Evolutionary conservation across 2,797 vertebrate species (phyloP).

Genomic region (Liparis tanakae): DNA sequence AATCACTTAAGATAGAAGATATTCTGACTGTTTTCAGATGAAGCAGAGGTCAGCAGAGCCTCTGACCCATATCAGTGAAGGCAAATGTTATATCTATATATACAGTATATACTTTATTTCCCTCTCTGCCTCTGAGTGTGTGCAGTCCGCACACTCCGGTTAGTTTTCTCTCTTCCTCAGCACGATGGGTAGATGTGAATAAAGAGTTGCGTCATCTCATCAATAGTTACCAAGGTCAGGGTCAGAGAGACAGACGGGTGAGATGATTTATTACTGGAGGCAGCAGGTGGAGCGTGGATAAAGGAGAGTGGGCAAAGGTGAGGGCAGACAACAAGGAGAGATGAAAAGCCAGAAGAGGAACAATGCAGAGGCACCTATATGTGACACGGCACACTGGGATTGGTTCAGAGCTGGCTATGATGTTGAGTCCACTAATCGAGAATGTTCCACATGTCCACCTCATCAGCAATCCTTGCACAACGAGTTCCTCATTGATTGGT

Average conservation of each 20-base stretch:
- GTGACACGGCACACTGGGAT: neutral
- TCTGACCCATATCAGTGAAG: conserved; percentile 2
- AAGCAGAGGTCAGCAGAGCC: conserved; percentile 33
- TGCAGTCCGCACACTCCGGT: conserved; percentile 12
- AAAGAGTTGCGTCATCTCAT: conserved; percentile 66
- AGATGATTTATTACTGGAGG: conserved; percentile 62
- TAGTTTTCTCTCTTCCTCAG: conserved; percentile 53
- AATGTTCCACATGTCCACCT: conserved; percentile 28
- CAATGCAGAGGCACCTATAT: neutral
- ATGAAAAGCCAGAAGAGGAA: conserved; percentile 28
- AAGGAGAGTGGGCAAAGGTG: conserved; percentile 24
- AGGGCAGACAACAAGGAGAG: conserved; percentile 28
- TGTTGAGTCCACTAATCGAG: conserved; percentile 22
- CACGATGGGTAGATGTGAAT: conserved; percentile 59
- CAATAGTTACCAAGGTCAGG: conserved; percentile 73
- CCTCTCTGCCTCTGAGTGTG: neutral
- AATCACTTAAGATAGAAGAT: conserved; percentile 14
- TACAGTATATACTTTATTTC: conserved; percentile 4
- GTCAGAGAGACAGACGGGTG: conserved; percentile 50
- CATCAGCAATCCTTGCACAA: conserved; percentile 31
- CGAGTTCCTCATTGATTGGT: conserved; percentile 55
- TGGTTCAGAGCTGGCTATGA: neutral
- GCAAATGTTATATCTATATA: neutral
- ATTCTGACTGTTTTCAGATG: conserved; percentile 4
- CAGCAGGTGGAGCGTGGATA: conserved; percentile 43